phyloP scores from a whole-genome alignment of 2,113 vertebrate species.

The Amphilophus citrinellus region DNA sequence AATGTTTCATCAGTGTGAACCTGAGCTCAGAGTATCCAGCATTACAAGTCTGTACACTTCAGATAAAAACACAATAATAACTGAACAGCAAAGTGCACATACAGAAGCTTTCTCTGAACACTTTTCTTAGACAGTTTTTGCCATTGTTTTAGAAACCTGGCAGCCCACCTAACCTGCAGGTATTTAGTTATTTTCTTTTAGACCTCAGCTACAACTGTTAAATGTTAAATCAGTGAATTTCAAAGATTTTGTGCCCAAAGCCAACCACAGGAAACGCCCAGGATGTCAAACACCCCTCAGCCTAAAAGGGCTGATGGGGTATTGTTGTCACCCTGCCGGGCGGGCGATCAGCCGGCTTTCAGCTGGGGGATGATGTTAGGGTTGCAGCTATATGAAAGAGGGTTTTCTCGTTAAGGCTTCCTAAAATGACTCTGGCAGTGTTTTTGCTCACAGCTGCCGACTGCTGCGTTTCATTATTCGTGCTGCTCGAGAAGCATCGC shows the following conservation, averaged over 20 bases:
- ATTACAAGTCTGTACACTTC: neutral
- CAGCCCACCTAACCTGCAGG: neutral
- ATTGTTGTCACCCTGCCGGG: too few species aligned
- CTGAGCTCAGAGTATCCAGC: neutral
- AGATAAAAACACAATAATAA: neutral
- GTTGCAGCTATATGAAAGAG: neutral
- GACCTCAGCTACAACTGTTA: too few species aligned
- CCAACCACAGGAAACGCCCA: neutral
- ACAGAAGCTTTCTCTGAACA: neutral
- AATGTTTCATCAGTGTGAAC: constrained; percentile 25
- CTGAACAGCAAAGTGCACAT: too few species aligned
- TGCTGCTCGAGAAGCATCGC: constrained; percentile 9
- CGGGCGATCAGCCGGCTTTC: neutral
- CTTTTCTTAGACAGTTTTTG: too few species aligned
- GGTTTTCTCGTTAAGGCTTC: neutral
- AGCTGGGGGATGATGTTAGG: neutral
- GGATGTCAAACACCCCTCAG: neutral
- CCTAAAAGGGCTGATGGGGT: too few species aligned
- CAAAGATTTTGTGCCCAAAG: neutral
- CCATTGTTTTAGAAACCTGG: too few species aligned
- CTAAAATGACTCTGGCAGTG: neutral
- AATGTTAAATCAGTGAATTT: neutral
- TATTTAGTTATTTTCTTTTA: too few species aligned
- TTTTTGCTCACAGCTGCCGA: neutral
- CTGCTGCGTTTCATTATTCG: constrained; percentile 6